Conservation (phyloP, 2,797 vertebrate species). For the Manis crassicaudata region DNA sequence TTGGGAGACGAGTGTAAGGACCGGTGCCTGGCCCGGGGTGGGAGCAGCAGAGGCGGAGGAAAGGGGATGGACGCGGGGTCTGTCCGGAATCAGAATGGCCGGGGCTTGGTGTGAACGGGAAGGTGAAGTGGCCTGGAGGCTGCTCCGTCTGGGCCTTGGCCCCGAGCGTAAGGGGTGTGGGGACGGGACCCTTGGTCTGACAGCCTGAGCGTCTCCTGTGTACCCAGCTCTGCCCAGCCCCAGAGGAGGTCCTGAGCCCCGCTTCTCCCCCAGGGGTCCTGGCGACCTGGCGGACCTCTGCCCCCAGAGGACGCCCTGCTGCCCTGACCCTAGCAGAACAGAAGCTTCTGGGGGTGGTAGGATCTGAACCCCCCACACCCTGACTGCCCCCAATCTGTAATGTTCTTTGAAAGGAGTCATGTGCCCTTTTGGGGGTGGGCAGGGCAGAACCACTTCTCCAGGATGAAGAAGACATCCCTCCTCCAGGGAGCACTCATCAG, state of each 20-base stretch:
- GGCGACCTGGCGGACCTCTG: no score
- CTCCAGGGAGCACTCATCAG: not conserved
- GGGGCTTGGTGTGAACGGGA: no score
- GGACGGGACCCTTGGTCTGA: not conserved
- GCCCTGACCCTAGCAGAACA: not conserved
- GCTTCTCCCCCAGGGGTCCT: no score
- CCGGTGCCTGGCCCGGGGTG: not conserved
- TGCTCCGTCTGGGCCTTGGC: not conserved
- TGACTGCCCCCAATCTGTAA: not conserved
- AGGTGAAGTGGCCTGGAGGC: not conserved
- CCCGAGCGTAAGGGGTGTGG: not conserved
- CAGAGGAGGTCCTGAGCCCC: no score
- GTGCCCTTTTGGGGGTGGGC: not conserved
- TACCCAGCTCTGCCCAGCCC: no score
- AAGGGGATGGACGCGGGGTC: no score
- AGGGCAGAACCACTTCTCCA: not conserved
- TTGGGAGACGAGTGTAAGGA: not conserved
- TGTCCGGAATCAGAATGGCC: not conserved
- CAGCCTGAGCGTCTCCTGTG: no score
- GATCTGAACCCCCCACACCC: not conserved
- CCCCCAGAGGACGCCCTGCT: not conserved
- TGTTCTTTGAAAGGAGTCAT: not conserved
- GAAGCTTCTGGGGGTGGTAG: not conserved
- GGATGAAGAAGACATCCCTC: not conserved
- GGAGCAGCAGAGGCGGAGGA: not conserved